Base-by-base conservation (phyloP, 2,888 invertebrate species). In the Brachypalpus laphriformis region DNA sequence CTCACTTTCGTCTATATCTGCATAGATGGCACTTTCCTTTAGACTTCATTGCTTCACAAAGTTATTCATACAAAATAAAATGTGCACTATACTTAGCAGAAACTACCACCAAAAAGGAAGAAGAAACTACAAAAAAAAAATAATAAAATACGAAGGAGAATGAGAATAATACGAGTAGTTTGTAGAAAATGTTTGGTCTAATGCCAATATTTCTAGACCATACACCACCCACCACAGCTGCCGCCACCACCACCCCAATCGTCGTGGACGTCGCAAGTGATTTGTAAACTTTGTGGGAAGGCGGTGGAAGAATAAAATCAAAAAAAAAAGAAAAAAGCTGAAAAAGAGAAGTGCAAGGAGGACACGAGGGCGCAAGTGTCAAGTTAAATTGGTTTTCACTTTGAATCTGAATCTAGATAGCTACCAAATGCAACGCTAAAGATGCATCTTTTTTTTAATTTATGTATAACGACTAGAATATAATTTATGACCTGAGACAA, bases 131-230 rank as follows among this genome's bases (percentile, higher is more conserved):
- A 66, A 18, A 42, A 59, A 61, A 59, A 42, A 31, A 59, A 42
- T 0, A 45, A 25, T 9, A 16, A 16, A 59, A 59, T 34, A 14
- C 31, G 18, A 49, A 22, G 59, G n/a, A 57, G 61, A 56, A 68
- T 40, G 74, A 75, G 74, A 83, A 78, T 76, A 85, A 85, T 81
- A n/a, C n/a, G n/a, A n/a, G n/a, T n/a, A 81, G 81, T 76, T 81
- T 71, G 75, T 54, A 81, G 75, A 71, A 56, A 63, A 61, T 71
- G 71, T 85, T 85, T 85, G 85, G 81, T 85, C 71, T 40, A 42
- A 71, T 85, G 85, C 85, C 85, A 85, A 85, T 75, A 45, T 75
- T 78, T 68, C 54, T 37, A 78, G 45, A 71, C 78, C 61, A 16
- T 59, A 37, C 49, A 54, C 75, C 16, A 31, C 81, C 74, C 63